Conservation (phyloP, 1,140 invertebrate species). For the Episyrphus balteatus region DNA sequence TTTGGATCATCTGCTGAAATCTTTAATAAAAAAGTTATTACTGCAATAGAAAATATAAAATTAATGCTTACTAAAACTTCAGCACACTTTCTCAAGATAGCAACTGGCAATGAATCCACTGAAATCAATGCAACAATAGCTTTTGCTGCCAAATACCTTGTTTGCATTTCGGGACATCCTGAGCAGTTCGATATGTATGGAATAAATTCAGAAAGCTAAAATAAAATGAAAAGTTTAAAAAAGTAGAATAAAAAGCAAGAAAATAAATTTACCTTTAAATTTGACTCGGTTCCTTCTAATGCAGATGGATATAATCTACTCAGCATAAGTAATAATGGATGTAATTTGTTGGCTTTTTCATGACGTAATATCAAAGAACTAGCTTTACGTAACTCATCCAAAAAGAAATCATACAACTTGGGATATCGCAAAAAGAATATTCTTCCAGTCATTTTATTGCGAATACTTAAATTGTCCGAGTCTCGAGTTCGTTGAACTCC, state of each 20-base stretch:
- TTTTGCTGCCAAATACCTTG: slow-evolving; percentile 53
- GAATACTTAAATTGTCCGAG: slow-evolving; percentile 55
- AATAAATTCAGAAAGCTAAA: slow-evolving; percentile 31
- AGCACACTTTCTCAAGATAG: slow-evolving; percentile 6
- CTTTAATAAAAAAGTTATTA: slow-evolving; percentile 2
- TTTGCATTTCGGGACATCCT: slow-evolving; percentile 48
- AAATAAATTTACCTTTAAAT: slow-evolving; percentile 44
- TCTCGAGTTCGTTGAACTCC: slow-evolving; percentile 67
- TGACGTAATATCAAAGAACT: background rate
- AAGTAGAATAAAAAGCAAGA: background rate
- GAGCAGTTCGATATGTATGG: slow-evolving; percentile 40
- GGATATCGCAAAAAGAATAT: slow-evolving; percentile 83
- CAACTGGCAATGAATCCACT: slow-evolving; percentile 7
- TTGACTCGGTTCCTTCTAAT: slow-evolving; percentile 52
- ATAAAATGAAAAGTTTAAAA: slow-evolving; percentile 17
- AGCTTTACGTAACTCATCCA: slow-evolving; percentile 36
- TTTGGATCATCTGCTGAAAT: slow-evolving; percentile 1
- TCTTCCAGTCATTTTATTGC: slow-evolving; percentile 65
- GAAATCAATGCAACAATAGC: slow-evolving; percentile 53
- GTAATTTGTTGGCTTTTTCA: slow-evolving; percentile 45
- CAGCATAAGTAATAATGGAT: slow-evolving; percentile 69
- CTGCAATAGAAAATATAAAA: background rate
- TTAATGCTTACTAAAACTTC: slow-evolving; percentile 5
- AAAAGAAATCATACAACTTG: slow-evolving; percentile 62
- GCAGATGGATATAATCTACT: slow-evolving; percentile 65